Percentiles rank a stretch among this genome's conserved stretches.
These are phyloP conservation scores for Dicrostonyx torquatus DNA, from an alignment of 2,797 vertebrate genomes.

Conservation along the genomic window DNA sequence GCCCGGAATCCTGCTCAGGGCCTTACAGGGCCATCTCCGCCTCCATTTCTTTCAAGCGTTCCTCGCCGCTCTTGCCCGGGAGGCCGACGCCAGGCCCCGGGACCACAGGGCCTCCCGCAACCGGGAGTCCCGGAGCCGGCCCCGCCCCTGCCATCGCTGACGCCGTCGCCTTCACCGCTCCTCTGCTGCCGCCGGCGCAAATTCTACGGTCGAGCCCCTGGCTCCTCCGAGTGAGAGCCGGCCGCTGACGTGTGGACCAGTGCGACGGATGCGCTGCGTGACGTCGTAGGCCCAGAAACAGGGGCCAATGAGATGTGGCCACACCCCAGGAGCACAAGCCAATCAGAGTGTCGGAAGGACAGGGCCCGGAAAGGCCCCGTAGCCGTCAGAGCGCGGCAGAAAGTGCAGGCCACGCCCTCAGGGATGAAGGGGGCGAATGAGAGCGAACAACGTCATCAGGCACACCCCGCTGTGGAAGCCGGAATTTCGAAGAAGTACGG, in stretches of 20 bases:
- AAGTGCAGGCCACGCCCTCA: background rate
- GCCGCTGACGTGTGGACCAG: background rate
- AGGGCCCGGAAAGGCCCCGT: background rate
- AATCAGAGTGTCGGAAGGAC: conserved; percentile 13
- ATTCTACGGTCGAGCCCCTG: background rate
- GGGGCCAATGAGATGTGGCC: conserved; percentile 27
- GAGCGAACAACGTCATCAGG: background rate
- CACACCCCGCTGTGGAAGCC: background rate
- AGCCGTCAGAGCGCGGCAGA: fast-evolving
- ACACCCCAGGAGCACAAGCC: background rate
- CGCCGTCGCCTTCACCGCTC: background rate
- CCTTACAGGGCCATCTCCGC: conserved; percentile 97
- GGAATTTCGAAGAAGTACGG: background rate
- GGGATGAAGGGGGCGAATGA: background rate
- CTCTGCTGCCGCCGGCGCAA: background rate
- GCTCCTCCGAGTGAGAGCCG: conserved; percentile 1
- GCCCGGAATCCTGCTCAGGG: background rate
- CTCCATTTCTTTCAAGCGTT: conserved; percentile 96
- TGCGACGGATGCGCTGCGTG: background rate
- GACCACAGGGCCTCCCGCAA: conserved; percentile 71
- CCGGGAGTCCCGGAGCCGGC: conserved; percentile 67
- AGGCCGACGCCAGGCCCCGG: conserved; percentile 74
- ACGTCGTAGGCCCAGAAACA: background rate
- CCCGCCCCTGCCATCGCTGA: conserved; percentile 73
- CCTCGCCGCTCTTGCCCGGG: conserved; percentile 91